These are phyloP conservation scores for Apoderus coryli DNA, from an alignment of 2,888 invertebrate genomes.

Conservation along the genomic window DNA sequence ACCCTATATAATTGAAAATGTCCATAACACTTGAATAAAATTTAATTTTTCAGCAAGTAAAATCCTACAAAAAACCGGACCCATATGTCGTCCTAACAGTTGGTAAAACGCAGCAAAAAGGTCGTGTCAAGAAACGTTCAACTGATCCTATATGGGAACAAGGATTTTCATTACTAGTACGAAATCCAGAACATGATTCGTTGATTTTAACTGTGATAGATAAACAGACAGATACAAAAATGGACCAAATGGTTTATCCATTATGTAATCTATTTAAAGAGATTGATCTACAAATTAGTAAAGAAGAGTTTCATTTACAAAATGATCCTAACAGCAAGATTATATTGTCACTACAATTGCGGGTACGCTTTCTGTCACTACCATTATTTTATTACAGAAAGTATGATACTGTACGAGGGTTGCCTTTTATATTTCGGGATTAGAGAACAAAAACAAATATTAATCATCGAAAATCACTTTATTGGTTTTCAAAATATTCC, in stretches of 20 bases:
- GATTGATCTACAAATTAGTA: conserved; percentile 51
- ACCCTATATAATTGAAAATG: no score
- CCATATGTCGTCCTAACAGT: conserved; percentile 65
- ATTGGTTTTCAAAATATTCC: no score
- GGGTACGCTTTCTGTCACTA: no score
- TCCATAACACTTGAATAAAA: no score
- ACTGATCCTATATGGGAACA: conserved; percentile 86
- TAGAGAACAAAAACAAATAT: no score
- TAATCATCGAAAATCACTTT: no score
- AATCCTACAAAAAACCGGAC: conserved; percentile 55
- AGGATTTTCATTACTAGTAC: conserved; percentile 79
- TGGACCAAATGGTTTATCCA: conserved; percentile 56
- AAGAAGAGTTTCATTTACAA: conserved; percentile 59
- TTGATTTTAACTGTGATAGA: conserved; percentile 53
- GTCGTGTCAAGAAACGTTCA: conserved; percentile 57
- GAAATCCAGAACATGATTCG: conserved; percentile 74
- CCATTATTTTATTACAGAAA: conserved; percentile 1
- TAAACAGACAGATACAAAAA: conserved; percentile 54
- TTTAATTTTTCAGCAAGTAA: conserved; percentile 37
- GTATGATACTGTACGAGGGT: neutral
- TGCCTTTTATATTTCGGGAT: no score
- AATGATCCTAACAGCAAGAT: conserved; percentile 62
- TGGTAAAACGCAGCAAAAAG: conserved; percentile 56
- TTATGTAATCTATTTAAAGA: conserved; percentile 51
- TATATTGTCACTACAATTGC: conserved; percentile 55